phyloP scores from a whole-genome alignment of 2,888 invertebrate species.

The Osedax fenrisi region DNA sequence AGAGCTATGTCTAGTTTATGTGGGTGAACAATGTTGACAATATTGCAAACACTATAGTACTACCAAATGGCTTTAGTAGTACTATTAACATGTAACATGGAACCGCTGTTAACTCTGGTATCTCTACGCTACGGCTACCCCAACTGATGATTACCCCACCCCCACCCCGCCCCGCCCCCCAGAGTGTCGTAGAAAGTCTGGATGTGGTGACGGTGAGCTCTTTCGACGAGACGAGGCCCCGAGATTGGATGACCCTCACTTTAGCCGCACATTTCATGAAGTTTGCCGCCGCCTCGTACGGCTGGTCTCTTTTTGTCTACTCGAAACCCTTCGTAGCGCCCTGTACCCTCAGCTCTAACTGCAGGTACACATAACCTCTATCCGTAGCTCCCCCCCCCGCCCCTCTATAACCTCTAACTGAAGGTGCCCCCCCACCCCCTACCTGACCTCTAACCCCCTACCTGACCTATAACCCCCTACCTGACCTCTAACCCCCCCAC shows the following conservation, averaged over 20 bases:
- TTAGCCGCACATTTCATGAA: slow-evolving; percentile 66
- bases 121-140: too few relatives aligned
- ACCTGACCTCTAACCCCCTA: background rate
- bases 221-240: too few relatives aligned
- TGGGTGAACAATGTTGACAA: too few relatives aligned
- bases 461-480: background rate
- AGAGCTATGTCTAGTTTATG: too few relatives aligned
- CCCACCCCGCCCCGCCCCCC: too few relatives aligned
- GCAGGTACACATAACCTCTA: slow-evolving; percentile 39
- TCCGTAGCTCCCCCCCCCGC: background rate
- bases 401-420: slow-evolving; percentile 37
- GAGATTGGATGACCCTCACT: slow-evolving; percentile 66
- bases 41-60: too few relatives aligned
- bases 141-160: too few relatives aligned
- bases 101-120: too few relatives aligned
- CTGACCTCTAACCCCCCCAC: background rate
- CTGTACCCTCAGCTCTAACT: slow-evolving; percentile 56
- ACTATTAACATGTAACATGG: too few relatives aligned
- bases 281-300: slow-evolving; percentile 71
- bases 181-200: too few relatives aligned
- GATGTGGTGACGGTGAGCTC: too few relatives aligned
- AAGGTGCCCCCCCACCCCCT: background rate
- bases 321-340: slow-evolving; percentile 65
- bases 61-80: too few relatives aligned
- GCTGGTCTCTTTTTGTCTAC: slow-evolving; percentile 75